Evolutionary conservation across 2,888 invertebrate genomes (phyloP).

Genomic region (Mayetiola destructor): DNA sequence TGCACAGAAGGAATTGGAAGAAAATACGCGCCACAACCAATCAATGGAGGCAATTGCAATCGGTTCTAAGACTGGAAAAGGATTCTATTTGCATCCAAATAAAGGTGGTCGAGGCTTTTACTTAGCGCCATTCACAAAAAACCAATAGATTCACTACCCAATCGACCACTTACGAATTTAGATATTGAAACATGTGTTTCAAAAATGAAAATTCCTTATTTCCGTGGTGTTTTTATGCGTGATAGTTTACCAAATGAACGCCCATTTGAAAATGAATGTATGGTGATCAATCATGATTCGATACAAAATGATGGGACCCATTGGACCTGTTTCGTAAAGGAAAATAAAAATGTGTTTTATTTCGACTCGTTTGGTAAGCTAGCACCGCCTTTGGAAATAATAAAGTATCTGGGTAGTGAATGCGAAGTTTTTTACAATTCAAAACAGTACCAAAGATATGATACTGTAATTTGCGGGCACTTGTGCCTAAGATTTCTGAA

Average conservation of each 20-base stretch:
- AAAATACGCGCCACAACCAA: conserved; percentile 27
- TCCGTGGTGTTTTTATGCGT: conserved; percentile 24
- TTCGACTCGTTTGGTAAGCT: conserved; percentile 30
- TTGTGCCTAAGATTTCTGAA: conserved; percentile 23
- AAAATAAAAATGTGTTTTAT: conserved; percentile 23
- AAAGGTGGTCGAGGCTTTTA: conserved; percentile 20
- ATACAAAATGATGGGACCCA: conserved; percentile 19
- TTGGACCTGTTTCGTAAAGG: conserved; percentile 28
- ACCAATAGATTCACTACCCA: conserved; percentile 21
- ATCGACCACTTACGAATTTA: conserved; percentile 20
- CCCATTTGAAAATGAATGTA: background rate
- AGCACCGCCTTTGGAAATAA: conserved; percentile 24
- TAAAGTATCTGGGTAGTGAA: conserved; percentile 21
- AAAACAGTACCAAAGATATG: conserved; percentile 22
- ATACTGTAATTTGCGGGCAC: conserved; percentile 24
- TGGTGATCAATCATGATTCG: background rate
- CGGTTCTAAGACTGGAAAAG: conserved; percentile 17
- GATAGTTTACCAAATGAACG: conserved; percentile 19
- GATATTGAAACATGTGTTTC: conserved; percentile 20
- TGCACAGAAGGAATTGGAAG: conserved; percentile 24
- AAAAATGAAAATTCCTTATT: conserved; percentile 18
- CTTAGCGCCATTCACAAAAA: conserved; percentile 19
- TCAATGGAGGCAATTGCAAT: conserved; percentile 29
- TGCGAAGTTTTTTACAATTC: conserved; percentile 23
- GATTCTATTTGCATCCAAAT: conserved; percentile 19